A percentile compares a stretch with the other conserved stretches of the same genome.
Evolutionary conservation across 92 coral and sea anemone genomes (phyloP).

Genomic region (Zoanthus gigantus): DNA sequence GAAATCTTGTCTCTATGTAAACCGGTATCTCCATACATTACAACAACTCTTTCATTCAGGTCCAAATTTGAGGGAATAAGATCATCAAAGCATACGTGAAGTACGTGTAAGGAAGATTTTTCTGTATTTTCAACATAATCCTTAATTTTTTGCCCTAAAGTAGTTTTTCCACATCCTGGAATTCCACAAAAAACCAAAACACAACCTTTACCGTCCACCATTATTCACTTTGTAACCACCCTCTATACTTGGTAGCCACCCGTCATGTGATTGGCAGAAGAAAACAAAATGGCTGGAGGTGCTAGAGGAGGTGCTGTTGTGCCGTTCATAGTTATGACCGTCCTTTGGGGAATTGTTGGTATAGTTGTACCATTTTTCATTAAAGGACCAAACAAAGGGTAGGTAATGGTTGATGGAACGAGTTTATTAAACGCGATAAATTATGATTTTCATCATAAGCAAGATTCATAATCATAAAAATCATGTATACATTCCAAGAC

Average conservation of each 20-base stretch:
- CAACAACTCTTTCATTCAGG: conserved; percentile 24
- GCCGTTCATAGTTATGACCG: conserved; percentile 86
- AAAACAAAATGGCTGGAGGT: conserved; percentile 70
- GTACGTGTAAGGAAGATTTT: conserved; percentile 55
- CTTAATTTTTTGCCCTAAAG: conserved; percentile 66
- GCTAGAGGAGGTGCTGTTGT: conserved; percentile 74
- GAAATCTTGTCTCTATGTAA: background rate
- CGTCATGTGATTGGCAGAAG: conserved; percentile 22
- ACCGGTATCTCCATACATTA: background rate
- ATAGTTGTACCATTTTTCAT: conserved; percentile 86
- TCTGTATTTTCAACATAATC: conserved; percentile 42
- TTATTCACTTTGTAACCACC: conserved; percentile 42
- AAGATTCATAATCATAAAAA: too few relatives aligned
- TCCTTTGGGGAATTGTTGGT: conserved; percentile 92
- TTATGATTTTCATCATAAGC: too few relatives aligned
- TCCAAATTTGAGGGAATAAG: conserved; percentile 79
- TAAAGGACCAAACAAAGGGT: conserved; percentile 94
- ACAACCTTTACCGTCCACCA: conserved; percentile 71
- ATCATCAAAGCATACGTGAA: conserved; percentile 90
- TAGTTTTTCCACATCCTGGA: conserved; percentile 91
- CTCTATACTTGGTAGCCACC: conserved; percentile 8
- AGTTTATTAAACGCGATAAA: background rate
- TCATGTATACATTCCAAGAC: too few relatives aligned
- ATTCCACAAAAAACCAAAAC: conserved; percentile 82
- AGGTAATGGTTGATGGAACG: background rate